Base-by-base conservation (phyloP, 2,113 vertebrate genomes). In the Dasyornis broadbenti region DNA sequence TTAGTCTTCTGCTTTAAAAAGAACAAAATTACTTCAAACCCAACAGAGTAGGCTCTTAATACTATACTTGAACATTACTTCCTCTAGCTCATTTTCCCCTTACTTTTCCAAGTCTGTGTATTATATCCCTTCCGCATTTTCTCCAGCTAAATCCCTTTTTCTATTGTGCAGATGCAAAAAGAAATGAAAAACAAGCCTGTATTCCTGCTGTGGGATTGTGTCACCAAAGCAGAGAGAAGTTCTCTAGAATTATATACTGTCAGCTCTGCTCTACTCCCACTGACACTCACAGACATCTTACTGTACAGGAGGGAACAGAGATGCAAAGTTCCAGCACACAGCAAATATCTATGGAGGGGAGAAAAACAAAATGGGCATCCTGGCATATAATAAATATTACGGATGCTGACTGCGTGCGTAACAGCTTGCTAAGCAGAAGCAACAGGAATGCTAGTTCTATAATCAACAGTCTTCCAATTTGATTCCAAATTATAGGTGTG, bases 351-450 rank as follows among this genome's bases (percentile, higher is more conserved):
- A 39, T 5, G 4, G 14, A 18, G 10, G 15, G 20, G 6, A 33
- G 15, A 39, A 54, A 39, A 82, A 21, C 22, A 78, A 91, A 95
- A 54, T 13, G 6, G 61, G 49, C 79, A 68, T 65, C 42, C 39
- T 85, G 45, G 49, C 0, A 0, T 49, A 18, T 16, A 92, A 85
- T 75, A 91, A 89, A 69, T 68, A 91, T 47, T 85, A 65, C 0
- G 6, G 70, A 82, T 0, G 2, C 49, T 52, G 80, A 73, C 65
- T 83, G 80, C 7, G 39, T 49, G 77, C 3, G 0, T 26, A 94
- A 92, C 33, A 83, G 42, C 53, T 57, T 75, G 49, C 70, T 94
- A 76, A 89, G 86, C 49, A 94, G 24, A 94, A 95, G n/a, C 73
- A 91, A 94, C 56, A 89, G 89, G 81, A 94, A 84, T 23, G 23